These are phyloP conservation scores for Natrix natrix DNA, from an alignment of 2,797 vertebrate species.

Conservation along the genomic window DNA sequence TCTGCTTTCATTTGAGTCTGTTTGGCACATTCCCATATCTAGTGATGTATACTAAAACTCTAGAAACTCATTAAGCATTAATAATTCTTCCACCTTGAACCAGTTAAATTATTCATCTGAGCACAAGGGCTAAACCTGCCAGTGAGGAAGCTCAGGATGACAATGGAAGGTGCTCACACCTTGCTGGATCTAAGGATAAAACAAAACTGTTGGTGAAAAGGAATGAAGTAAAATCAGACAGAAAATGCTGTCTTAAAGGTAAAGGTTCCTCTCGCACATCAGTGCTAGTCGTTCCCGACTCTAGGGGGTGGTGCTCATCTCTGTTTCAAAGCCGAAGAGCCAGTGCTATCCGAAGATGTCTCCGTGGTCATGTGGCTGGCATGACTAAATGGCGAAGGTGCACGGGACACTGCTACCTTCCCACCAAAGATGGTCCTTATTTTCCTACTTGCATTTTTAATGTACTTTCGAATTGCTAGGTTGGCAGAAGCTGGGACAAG, in stretches of 20 bases:
- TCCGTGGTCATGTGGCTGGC: too few relatives aligned
- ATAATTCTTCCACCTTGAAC: conserved; percentile 43
- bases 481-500: too few relatives aligned
- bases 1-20: not conserved
- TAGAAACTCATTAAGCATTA: conserved; percentile 20
- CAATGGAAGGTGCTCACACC: not conserved
- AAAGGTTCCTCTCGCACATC: too few relatives aligned
- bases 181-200: not conserved
- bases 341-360: too few relatives aligned
- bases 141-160: conserved; percentile 16
- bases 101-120: conserved; percentile 49
- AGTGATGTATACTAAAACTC: conserved; percentile 6
- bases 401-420: too few relatives aligned
- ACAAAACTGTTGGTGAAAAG: conserved; percentile 12
- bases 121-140: not conserved
- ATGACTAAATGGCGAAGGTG: too few relatives aligned
- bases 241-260: not conserved
- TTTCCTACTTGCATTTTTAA: too few relatives aligned
- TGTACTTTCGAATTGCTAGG: too few relatives aligned
- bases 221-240: not conserved
- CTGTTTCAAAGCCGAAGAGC: too few relatives aligned
- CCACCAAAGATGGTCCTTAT: too few relatives aligned
- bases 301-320: too few relatives aligned
- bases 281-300: too few relatives aligned
- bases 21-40: not conserved